phyloP scores from a whole-genome alignment of 2,888 invertebrate species.

The Actias luna region DNA sequence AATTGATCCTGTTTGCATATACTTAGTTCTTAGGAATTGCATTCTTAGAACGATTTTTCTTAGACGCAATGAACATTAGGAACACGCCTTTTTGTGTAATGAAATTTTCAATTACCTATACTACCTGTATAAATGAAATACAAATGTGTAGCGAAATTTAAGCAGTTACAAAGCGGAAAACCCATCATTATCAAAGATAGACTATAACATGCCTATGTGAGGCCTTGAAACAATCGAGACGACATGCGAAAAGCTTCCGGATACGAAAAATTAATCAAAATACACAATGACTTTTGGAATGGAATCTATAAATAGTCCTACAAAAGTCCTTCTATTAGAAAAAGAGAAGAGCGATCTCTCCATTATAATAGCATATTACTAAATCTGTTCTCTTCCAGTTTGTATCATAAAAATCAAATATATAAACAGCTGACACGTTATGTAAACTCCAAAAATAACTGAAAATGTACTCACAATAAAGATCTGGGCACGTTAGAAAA shows the following conservation, averaged over 20 bases:
- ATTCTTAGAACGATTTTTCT: too few relatives aligned
- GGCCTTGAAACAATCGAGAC: constrained; percentile 28
- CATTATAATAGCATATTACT: constrained; percentile 20
- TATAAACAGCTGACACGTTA: constrained; percentile 78
- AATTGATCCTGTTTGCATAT: background rate
- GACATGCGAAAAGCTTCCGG: constrained; percentile 26
- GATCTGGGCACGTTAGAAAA: constrained; percentile 74
- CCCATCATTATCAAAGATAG: constrained; percentile 16
- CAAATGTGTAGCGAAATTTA: constrained; percentile 3
- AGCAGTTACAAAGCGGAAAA: constrained; percentile 16
- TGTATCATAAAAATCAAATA: constrained; percentile 49
- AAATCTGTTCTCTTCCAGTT: constrained; percentile 33
- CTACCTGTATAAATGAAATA: background rate
- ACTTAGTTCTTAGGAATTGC: too few relatives aligned
- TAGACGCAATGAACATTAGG: too few relatives aligned
- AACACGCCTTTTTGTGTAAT: too few relatives aligned
- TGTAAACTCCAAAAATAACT: constrained; percentile 77
- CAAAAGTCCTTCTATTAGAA: background rate
- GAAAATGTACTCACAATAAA: constrained; percentile 70
- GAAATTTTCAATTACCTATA: too few relatives aligned
- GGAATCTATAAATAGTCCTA: background rate
- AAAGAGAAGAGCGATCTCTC: background rate
- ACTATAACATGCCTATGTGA: constrained; percentile 15
- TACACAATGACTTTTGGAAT: background rate
- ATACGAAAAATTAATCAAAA: constrained; percentile 17